phyloP scores from a whole-genome alignment of 2,797 vertebrate species.

The Leptoclinus maculatus region DNA sequence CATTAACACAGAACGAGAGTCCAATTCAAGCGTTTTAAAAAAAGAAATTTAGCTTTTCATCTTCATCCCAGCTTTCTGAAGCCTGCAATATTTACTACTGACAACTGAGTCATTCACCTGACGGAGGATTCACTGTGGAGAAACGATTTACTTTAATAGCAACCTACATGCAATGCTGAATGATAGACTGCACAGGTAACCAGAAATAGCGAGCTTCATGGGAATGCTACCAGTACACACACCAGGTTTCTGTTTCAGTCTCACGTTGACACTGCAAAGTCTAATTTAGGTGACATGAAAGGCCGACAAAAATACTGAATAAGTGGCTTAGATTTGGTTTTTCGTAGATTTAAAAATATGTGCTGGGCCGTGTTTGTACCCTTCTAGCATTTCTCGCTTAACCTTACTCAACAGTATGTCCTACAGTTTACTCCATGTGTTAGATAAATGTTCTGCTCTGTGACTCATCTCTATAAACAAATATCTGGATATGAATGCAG shows the following conservation, averaged over 20 bases:
- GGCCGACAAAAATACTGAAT: background rate
- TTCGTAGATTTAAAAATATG: constrained; percentile 29
- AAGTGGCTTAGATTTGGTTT: constrained; percentile 2
- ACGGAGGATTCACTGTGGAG: constrained; percentile 41
- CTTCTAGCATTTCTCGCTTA: constrained; percentile 1
- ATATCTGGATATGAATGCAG: background rate
- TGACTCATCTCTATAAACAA: background rate
- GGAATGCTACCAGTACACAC: background rate
- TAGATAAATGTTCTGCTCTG: background rate
- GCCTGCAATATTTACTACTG: constrained; percentile 40
- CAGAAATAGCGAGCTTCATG: background rate
- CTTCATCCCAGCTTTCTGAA: constrained; percentile 31
- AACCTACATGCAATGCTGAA: constrained; percentile 31
- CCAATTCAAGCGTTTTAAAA: constrained; percentile 44
- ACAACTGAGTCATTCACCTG: constrained; percentile 45
- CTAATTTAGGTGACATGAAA: background rate
- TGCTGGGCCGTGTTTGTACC: background rate
- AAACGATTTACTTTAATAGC: constrained; percentile 46
- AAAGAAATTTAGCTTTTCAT: constrained; percentile 43
- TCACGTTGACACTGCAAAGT: background rate
- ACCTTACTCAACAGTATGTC: background rate
- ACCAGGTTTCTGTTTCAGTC: background rate
- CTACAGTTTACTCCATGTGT: background rate
- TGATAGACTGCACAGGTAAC: constrained; percentile 34
- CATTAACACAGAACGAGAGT: constrained; percentile 31